Base-by-base conservation (phyloP, 1,140 invertebrate species). In the Zelostemma sp. region DNA sequence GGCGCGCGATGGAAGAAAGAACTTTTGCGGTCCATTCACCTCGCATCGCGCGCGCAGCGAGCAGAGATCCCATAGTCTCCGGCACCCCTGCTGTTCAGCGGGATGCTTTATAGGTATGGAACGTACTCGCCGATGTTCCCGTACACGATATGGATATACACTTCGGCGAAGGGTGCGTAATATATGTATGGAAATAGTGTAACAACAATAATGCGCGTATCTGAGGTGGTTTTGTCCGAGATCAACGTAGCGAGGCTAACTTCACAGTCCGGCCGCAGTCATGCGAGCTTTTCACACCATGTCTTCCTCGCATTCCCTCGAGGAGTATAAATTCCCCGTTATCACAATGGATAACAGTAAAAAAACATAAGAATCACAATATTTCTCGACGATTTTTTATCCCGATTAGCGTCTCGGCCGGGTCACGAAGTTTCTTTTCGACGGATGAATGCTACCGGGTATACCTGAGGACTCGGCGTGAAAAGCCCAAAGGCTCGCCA, bases 241-340 rank as follows among this genome's bases (percentile, higher is more conserved):
- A 75, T 77, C 73, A 78, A 77, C 75, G 75, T 78, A 77, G 70
- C 75, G 76, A 64, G 63, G 60, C 68, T 77, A 77, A 80, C 70
- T 64, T 75, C 66, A 80, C 75, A 77, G 73, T 77, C 75, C 75
- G 62, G 73, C 72, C 68, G 69, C 73, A 70, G 75, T 77, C 76
- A 80, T 78, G 76, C 76, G 72, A 73, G 73, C 72, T 73, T 74
- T 78, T 78, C 74, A n/a, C n/a, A n/a, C n/a, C n/a, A n/a, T n/a
- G n/a, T n/a, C n/a, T n/a, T n/a, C n/a, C n/a, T n/a, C n/a, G n/a
- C n/a, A n/a, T n/a, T n/a, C n/a, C n/a, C n/a, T n/a, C n/a, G n/a
- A n/a, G n/a, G n/a, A n/a, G n/a, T n/a, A n/a, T n/a, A n/a, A n/a
- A n/a, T n/a, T n/a, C n/a, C n/a, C n/a, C n/a, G n/a, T n/a, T n/a